These are phyloP conservation scores for Cephus runcator DNA, from an alignment of 2,888 invertebrate genomes.

Conservation along the genomic window DNA sequence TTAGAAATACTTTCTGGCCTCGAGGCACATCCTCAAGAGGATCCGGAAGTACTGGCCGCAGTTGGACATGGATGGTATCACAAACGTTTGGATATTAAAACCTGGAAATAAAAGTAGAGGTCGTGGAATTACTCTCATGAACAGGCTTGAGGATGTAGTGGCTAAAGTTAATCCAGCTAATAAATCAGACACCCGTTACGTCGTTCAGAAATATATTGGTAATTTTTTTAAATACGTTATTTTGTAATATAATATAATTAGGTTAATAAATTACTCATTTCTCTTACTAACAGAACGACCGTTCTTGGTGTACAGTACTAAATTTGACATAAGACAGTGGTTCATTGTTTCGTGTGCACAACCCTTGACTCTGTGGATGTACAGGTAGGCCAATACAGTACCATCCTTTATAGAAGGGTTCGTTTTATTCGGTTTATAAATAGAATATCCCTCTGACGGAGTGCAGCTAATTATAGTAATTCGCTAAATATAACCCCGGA, in stretches of 20 bases:
- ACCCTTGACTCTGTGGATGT: conserved; percentile 92
- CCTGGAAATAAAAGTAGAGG: conserved; percentile 95
- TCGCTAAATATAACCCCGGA: not conserved
- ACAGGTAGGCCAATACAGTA: conserved; percentile 71
- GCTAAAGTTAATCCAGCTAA: conserved; percentile 69
- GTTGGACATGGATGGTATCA: conserved; percentile 83
- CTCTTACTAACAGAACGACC: conserved; percentile 77
- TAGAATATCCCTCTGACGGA: not conserved
- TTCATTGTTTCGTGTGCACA: conserved; percentile 91
- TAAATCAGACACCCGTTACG: conserved; percentile 78
- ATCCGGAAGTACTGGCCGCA: conserved; percentile 84
- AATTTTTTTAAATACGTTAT: conserved; percentile 40
- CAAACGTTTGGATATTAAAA: conserved; percentile 95
- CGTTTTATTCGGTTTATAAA: not conserved
- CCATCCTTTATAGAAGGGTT: not conserved
- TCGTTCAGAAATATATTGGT: conserved; percentile 97
- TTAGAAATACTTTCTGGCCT: conserved; percentile 57
- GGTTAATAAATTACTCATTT: not conserved
- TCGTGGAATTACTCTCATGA: conserved; percentile 87
- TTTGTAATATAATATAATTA: conserved; percentile 3
- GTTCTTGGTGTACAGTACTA: conserved; percentile 87
- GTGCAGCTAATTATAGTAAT: not conserved
- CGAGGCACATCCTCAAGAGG: conserved; percentile 70
- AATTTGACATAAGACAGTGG: conserved; percentile 97
- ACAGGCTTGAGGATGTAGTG: conserved; percentile 86